Conservation (phyloP, 2,888 invertebrate genomes). For the Empis livida region DNA sequence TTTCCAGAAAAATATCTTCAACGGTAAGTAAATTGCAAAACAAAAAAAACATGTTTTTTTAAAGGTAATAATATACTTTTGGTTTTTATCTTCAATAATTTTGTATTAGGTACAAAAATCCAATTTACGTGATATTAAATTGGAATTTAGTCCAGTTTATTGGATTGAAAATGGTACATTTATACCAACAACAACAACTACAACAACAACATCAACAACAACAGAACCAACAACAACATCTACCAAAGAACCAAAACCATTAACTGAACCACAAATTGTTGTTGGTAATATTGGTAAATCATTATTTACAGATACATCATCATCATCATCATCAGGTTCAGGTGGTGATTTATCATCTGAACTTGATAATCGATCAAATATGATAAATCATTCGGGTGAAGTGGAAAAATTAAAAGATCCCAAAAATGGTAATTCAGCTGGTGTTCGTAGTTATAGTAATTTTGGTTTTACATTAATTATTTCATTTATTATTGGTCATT, state of each 20-base stretch:
- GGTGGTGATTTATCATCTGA: no score
- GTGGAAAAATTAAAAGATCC: no score
- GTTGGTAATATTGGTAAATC: slow-evolving; percentile 8
- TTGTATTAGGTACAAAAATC: slow-evolving; percentile 40
- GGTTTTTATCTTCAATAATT: background rate
- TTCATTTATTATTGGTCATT: no score
- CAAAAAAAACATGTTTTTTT: no score
- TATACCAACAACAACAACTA: slow-evolving; percentile 62
- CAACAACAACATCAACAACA: slow-evolving; percentile 47
- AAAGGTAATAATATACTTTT: no score
- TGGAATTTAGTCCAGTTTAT: slow-evolving; percentile 64
- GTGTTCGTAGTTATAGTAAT: no score
- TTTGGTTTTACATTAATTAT: no score
- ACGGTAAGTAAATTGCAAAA: slow-evolving; percentile 26
- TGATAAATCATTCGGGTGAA: no score
- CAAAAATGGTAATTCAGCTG: no score
- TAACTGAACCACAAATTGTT: slow-evolving; percentile 35
- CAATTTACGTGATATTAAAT: slow-evolving; percentile 52
- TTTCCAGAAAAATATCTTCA: slow-evolving; percentile 28
- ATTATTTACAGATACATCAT: background rate
- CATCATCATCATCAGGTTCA: slow-evolving; percentile 1
- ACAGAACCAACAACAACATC: slow-evolving; percentile 40
- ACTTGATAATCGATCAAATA: no score
- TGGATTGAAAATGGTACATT: slow-evolving; percentile 60
- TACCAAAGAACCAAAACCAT: slow-evolving; percentile 39